These are phyloP conservation scores for Astyanax mexicanus DNA, from an alignment of 2,797 vertebrate genomes.

Conservation along the genomic window DNA sequence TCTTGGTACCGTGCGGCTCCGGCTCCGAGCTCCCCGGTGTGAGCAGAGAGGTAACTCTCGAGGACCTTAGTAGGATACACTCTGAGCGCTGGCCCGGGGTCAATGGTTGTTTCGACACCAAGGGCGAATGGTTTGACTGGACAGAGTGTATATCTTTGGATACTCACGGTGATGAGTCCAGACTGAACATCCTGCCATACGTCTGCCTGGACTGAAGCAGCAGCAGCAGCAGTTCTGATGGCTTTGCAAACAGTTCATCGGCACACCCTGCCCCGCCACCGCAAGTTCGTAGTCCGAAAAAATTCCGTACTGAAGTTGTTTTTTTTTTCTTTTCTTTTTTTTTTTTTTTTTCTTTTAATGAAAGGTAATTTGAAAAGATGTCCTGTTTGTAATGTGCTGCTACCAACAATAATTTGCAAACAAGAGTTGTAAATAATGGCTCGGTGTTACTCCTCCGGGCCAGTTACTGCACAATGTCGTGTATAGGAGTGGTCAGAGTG, in stretches of 20 bases:
- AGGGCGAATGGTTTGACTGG: slow-evolving; percentile 98
- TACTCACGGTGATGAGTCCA: slow-evolving; percentile 94
- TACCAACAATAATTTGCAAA: slow-evolving; percentile 67
- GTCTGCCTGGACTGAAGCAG: slow-evolving; percentile 96
- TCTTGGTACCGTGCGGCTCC: slow-evolving; percentile 83
- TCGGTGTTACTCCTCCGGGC: slow-evolving; percentile 69
- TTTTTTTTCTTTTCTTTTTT: too few relatives aligned
- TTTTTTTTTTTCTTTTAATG: slow-evolving; percentile 59
- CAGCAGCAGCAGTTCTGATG: too few relatives aligned
- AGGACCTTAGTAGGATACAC: slow-evolving; percentile 89
- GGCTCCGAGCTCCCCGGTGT: slow-evolving; percentile 85
- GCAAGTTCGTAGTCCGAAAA: slow-evolving; percentile 74
- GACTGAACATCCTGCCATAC: slow-evolving; percentile 98
- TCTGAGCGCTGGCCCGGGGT: slow-evolving; percentile 90
- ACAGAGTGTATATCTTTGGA: slow-evolving; percentile 98
- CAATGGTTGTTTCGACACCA: slow-evolving; percentile 96
- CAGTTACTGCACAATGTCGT: slow-evolving; percentile 65
- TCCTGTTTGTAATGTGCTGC: slow-evolving; percentile 72
- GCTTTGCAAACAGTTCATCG: slow-evolving; percentile 62
- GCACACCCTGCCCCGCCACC: slow-evolving; percentile 61
- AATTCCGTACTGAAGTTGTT: slow-evolving; percentile 66
- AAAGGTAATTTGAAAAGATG: slow-evolving; percentile 71
- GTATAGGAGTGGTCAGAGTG: slow-evolving; percentile 68
- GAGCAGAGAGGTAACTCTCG: slow-evolving; percentile 84
- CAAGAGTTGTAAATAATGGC: slow-evolving; percentile 62